Evolutionary conservation across 2,113 vertebrate genomes (phyloP).

Genomic region (Sterna hirundo): DNA sequence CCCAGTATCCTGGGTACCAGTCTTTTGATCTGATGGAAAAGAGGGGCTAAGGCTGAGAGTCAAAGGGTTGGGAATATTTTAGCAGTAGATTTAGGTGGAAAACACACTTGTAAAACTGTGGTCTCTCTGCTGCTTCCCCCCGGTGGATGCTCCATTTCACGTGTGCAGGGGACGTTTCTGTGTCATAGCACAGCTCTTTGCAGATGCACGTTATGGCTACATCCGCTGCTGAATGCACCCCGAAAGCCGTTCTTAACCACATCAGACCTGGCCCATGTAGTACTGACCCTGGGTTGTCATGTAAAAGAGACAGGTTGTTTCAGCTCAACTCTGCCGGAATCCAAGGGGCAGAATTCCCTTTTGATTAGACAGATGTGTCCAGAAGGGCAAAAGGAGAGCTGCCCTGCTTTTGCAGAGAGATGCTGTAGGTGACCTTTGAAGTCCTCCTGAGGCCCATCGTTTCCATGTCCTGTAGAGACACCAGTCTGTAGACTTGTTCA

Average conservation of each 20-base stretch:
- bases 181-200: neutral
- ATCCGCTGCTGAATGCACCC: neutral
- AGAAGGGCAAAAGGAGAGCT: neutral
- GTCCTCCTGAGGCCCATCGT: neutral
- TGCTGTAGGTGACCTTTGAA: neutral
- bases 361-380: neutral
- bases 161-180: neutral
- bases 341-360: neutral
- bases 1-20: neutral
- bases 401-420: neutral
- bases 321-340: neutral
- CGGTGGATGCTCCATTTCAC: rapidly evolving
- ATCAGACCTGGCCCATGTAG: neutral
- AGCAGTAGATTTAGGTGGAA: neutral
- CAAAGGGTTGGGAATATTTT: neutral
- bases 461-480: neutral
- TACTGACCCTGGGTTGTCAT: neutral
- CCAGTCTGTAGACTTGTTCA: neutral
- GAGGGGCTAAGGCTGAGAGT: neutral
- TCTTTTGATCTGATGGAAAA: neutral
- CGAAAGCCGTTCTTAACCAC: neutral
- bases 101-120: neutral
- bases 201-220: rapidly evolving
- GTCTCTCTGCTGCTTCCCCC: neutral
- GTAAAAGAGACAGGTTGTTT: rapidly evolving